Conservation (phyloP, 2,888 invertebrate genomes). For the Stenotaenia linearis region DNA sequence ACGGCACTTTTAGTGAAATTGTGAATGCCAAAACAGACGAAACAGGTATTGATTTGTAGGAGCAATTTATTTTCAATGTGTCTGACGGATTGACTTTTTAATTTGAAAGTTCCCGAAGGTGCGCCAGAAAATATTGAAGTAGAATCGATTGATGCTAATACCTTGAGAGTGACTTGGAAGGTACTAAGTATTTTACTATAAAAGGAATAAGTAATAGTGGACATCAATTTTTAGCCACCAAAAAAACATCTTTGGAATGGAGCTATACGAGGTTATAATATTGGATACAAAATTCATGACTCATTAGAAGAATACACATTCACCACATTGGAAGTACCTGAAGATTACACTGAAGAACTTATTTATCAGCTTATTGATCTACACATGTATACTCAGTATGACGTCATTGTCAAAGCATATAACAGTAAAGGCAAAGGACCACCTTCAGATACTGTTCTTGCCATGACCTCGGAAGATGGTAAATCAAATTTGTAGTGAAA, state of each 20-base stretch:
- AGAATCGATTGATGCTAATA: not conserved
- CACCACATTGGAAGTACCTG: conserved; percentile 10
- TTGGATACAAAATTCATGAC: conserved; percentile 3
- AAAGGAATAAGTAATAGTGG: not conserved
- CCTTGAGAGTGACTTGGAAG: conserved; percentile 24
- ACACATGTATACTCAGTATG: conserved; percentile 26
- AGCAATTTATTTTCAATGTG: too few relatives aligned
- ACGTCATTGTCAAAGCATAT: conserved; percentile 26
- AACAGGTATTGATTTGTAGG: not conserved
- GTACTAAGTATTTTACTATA: not conserved
- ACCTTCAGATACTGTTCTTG: not conserved
- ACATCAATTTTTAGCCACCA: not conserved
- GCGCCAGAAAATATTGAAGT: conserved; percentile 29
- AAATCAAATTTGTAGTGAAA: not conserved
- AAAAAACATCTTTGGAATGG: conserved; percentile 18
- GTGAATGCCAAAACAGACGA: not conserved
- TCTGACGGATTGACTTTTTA: too few relatives aligned
- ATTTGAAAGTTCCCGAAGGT: not conserved
- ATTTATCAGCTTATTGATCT: conserved; percentile 14
- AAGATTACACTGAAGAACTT: conserved; percentile 24
- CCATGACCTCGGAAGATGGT: conserved; percentile 30
- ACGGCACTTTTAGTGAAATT: not conserved
- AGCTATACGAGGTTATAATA: conserved; percentile 19
- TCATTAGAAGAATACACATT: not conserved
- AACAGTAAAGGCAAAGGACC: conserved; percentile 26